A percentile compares a stretch with the other conserved stretches of the same genome.
Conservation (phyloP, 2,797 vertebrate species). For the Sebastes hubbsi region DNA sequence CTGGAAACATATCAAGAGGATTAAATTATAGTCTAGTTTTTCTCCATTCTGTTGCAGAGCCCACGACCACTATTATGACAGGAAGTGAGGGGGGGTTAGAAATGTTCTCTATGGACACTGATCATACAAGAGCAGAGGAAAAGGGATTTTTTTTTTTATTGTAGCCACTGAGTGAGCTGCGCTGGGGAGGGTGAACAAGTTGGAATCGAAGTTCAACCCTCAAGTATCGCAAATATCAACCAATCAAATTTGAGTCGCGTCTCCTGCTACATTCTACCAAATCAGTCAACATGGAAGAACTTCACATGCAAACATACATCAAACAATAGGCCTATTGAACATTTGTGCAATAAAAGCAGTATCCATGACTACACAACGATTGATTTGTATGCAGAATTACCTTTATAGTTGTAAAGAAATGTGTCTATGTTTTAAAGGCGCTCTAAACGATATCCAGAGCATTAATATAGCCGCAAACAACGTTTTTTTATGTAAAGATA, state of each 20-base stretch:
- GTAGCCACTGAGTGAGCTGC: background rate
- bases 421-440: background rate
- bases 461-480: no score
- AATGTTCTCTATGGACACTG: constrained; percentile 40
- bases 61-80: constrained; percentile 30
- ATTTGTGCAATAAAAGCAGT: background rate
- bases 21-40: constrained; percentile 31
- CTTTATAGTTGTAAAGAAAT: background rate
- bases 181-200: background rate
- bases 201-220: background rate
- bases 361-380: background rate
- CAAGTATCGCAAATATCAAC: background rate
- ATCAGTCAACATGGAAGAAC: background rate
- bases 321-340: background rate
- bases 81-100: constrained; percentile 28
- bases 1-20: constrained; percentile 40
- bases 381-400: background rate
- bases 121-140: constrained; percentile 27
- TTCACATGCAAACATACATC: background rate
- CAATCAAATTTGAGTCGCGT: background rate
- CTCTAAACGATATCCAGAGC: no score
- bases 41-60: constrained; percentile 13
- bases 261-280: background rate
- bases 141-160: background rate
- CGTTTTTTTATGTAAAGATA: no score